Base-by-base conservation (phyloP, 2,888 invertebrate genomes). In the Chydorus sphaericus region DNA sequence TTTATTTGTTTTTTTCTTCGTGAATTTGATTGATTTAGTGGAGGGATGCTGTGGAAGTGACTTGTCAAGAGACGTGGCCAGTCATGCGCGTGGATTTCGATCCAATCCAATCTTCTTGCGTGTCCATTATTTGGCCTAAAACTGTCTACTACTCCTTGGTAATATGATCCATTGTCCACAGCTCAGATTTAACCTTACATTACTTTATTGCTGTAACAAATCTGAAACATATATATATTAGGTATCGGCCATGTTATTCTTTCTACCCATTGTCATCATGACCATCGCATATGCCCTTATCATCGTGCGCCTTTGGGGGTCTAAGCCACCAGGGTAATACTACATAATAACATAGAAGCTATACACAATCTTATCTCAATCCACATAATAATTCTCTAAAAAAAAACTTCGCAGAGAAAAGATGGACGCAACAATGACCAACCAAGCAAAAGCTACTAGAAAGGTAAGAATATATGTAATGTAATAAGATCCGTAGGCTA, bases 181-280 rank as follows among this genome's bases (percentile, higher is more conserved):
- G n/a, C n/a, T n/a, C n/a, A n/a, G n/a, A n/a, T n/a, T n/a, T n/a
- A n/a, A n/a, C n/a, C n/a, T n/a, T n/a, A n/a, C n/a, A n/a, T n/a
- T n/a, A n/a, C n/a, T n/a, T n/a, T n/a, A n/a, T n/a, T n/a, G n/a
- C n/a, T n/a, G n/a, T n/a, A n/a, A n/a, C n/a, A n/a, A n/a, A n/a
- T n/a, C n/a, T n/a, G 11, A 3, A n/a, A 10, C n/a, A 3, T 11
- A 18, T 8, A 16, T 2, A 28, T 5, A 26, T 4, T 49, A 50
- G 38, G 65, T 54, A 61, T 44, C 37, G 5, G 33, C n/a, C 23
- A 16, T 48, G 31, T 14, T 50, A 16, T 33, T 33, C 62, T 71
- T 72, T 60, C 58, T 72, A 8, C 73, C 73, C 1, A 67, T 71
- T 20, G 58, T 66, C 28, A 64, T 71, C 29, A 73, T 73, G 72